Evolutionary conservation across 2,888 invertebrate species (phyloP), one percentile per base, ranked within the genome.

Genomic region (Phyllotreta cruciferae): DNA sequence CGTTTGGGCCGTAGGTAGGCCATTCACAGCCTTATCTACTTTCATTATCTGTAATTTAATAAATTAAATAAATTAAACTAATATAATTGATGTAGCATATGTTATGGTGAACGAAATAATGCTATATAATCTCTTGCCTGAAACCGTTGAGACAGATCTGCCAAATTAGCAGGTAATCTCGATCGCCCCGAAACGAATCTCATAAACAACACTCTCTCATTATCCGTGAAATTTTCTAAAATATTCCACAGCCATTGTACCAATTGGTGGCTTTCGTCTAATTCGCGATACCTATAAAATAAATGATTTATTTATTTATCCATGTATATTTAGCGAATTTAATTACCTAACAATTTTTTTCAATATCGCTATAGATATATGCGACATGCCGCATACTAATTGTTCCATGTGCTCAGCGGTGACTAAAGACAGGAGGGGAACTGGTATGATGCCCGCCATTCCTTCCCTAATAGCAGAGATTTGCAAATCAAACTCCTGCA

Each of bases 161-260:
- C 86, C 60, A 88, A 80, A 77, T 88, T 88, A 9, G 86, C 85
- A 2, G 88, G 88, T 37, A 88, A 81, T 52, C 88, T 79, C 1
- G 87, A 87, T 41, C 88, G 79, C 2, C 88, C 88, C 0, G 87
- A 88, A 5, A 88, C 88, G 77, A 88, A 88, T 68, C 88, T 78
- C 83, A 88, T 84, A 75, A 88, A 88, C 42, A 88, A 81, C 10
- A 88, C 86, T 64, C 87, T 79, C 74, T 88, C 88, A 13, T 84
- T 83, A 73, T 87, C 86, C 6, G 84, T 85, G 77, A 88, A 88
- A 52, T 80, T 81, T 73, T 87, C 87, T 60, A 88, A 79, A 66
- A 87, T 86, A 65, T 82, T 81, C 88, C 88, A 88, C 69, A 88
- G 80, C 88, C 88, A 88, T 70, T 84, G 82, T 1, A 88, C 85